Conservation (phyloP, 2,888 invertebrate species). For the Rotaria socialis region DNA sequence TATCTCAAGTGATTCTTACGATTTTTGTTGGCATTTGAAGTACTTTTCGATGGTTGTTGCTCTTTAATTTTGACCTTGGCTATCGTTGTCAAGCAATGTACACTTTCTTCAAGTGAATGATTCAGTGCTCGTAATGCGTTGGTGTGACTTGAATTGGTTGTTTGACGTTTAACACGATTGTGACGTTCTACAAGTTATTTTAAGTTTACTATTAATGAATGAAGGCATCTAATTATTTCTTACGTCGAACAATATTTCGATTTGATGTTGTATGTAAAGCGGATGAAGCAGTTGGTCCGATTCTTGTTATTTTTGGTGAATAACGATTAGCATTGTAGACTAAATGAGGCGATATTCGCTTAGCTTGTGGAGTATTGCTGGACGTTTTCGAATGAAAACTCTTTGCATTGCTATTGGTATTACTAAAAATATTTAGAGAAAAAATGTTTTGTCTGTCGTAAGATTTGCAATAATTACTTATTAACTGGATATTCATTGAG, state of each 20-base stretch:
- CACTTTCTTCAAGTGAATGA: neutral
- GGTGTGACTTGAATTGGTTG: neutral
- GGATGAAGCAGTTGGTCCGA: neutral
- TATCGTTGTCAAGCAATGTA: neutral
- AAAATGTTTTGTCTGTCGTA: neutral
- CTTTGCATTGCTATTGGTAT: neutral
- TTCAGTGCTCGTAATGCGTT: neutral
- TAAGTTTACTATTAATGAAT: neutral
- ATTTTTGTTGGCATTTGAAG: neutral
- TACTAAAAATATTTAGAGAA: neutral
- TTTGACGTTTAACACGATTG: neutral
- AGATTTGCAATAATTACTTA: neutral
- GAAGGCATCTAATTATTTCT: neutral
- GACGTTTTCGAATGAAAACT: too few species aligned
- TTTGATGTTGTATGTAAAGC: neutral
- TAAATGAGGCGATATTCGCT: neutral
- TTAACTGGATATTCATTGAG: constrained; percentile 36
- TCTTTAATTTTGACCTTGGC: neutral
- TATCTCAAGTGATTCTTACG: neutral
- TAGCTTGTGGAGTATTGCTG: neutral
- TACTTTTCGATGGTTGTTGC: neutral
- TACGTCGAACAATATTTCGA: neutral
- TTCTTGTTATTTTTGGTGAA: neutral
- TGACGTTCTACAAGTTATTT: neutral
- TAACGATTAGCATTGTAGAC: constrained; percentile 14